These are phyloP conservation scores for Teleiodes luculella DNA, from an alignment of 2,888 invertebrate species.

Conservation along the genomic window DNA sequence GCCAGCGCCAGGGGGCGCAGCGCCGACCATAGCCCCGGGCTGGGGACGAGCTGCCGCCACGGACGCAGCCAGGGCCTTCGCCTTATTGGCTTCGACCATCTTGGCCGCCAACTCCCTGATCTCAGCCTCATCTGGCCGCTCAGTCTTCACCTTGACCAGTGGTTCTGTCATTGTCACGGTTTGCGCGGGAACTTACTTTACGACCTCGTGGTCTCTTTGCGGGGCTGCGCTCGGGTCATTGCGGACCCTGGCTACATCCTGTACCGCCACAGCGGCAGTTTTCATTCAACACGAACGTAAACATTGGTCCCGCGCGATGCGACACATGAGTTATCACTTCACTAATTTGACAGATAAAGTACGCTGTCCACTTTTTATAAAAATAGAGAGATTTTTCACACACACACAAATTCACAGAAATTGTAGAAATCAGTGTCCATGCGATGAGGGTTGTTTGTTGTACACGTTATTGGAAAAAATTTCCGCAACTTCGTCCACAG, in stretches of 20 bases:
- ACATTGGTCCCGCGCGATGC: conserved; percentile 48
- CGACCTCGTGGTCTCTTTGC: conserved; percentile 15
- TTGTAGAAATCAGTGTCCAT: conserved; percentile 32
- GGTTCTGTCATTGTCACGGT: conserved; percentile 50
- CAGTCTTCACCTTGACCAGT: conserved; percentile 82
- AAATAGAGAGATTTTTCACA: conserved; percentile 19
- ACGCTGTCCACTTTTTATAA: conserved; percentile 29
- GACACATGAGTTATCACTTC: conserved; percentile 49
- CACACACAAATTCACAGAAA: conserved; percentile 32
- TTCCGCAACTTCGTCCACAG: conserved; percentile 43
- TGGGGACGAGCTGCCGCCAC: conserved; percentile 73
- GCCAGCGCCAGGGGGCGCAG: conserved; percentile 53
- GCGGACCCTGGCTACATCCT: conserved; percentile 57
- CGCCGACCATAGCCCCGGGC: conserved; percentile 60
- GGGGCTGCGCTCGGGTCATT: conserved; percentile 22
- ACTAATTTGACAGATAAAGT: conserved; percentile 60
- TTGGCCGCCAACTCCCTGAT: conserved; percentile 91
- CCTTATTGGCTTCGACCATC: conserved; percentile 90
- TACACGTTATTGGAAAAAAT: conserved; percentile 38
- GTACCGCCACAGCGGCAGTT: conserved; percentile 38
- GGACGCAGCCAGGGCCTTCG: conserved; percentile 73
- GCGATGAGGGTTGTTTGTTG: conserved; percentile 40
- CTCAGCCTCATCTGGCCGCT: conserved; percentile 91
- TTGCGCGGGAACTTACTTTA: conserved; percentile 15
- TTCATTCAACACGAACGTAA: conserved; percentile 58